phyloP scores from a whole-genome alignment of 1,140 invertebrate species.

The Sarcophaga peregrina region DNA sequence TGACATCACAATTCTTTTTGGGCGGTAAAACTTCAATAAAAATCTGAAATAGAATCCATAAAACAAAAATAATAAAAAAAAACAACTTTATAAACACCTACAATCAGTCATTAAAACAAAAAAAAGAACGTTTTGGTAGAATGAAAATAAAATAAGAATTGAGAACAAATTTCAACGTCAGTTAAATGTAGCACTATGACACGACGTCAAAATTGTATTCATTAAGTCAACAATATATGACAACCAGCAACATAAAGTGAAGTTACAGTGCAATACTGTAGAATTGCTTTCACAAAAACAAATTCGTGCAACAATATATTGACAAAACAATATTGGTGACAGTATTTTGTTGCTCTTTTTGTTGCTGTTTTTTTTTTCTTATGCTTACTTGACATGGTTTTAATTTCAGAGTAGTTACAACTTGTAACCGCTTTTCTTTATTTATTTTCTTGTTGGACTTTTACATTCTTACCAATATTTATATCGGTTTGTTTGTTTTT shows the following conservation, averaged over 20 bases:
- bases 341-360: not conserved
- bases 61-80: not conserved
- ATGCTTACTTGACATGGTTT: not conserved
- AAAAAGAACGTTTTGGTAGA: not conserved
- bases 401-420: not conserved
- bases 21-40: conserved; percentile 12
- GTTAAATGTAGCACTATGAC: no score
- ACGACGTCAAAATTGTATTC: no score
- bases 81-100: not conserved
- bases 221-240: no score
- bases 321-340: no score
- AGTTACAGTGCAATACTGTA: no score
- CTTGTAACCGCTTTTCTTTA: not conserved
- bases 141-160: no score
- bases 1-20: conserved; percentile 20
- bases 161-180: no score
- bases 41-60: conserved; percentile 15
- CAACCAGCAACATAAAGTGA: no score
- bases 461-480: not conserved
- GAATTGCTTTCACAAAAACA: no score
- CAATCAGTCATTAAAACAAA: not conserved
- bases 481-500: not conserved
- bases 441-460: not conserved
- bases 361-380: not conserved
- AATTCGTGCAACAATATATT: no score